phyloP scores from a whole-genome alignment of 1,140 invertebrate genomes.

The Samia ricini region DNA sequence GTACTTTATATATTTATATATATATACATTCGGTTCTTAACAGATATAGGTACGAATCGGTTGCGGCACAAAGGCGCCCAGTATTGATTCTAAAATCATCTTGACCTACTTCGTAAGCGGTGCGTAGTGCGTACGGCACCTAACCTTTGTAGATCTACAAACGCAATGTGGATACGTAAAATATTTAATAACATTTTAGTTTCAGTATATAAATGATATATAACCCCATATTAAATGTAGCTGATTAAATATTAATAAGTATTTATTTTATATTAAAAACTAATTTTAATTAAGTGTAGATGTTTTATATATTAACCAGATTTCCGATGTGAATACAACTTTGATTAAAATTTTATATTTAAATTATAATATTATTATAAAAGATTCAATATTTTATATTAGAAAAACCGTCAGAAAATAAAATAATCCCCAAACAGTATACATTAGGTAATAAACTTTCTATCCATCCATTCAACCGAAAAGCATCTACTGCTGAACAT shows the following conservation, averaged over 20 bases:
- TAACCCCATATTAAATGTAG: background rate
- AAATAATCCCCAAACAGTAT: too few relatives aligned
- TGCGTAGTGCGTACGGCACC: conserved; percentile 8
- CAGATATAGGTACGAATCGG: background rate
- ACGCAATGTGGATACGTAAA: background rate
- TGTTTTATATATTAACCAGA: too few relatives aligned
- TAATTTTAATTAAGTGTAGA: too few relatives aligned
- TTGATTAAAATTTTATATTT: too few relatives aligned
- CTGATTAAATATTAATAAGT: background rate
- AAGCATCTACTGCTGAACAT: too few relatives aligned
- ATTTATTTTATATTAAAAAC: too few relatives aligned
- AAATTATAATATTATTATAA: too few relatives aligned
- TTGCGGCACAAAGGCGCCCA: conserved; percentile 15
- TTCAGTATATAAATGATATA: background rate
- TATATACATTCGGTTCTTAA: background rate
- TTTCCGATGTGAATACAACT: too few relatives aligned
- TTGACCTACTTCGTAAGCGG: conserved; percentile 40
- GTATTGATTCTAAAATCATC: conserved; percentile 52
- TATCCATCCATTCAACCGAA: too few relatives aligned
- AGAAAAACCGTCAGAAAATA: too few relatives aligned
- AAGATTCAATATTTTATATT: too few relatives aligned
- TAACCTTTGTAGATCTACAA: conserved; percentile 1
- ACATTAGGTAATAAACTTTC: too few relatives aligned
- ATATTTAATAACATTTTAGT: background rate
- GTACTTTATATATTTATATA: background rate